Conservation (phyloP, 2,797 vertebrate genomes). For the Hemibagrus guttatus region DNA sequence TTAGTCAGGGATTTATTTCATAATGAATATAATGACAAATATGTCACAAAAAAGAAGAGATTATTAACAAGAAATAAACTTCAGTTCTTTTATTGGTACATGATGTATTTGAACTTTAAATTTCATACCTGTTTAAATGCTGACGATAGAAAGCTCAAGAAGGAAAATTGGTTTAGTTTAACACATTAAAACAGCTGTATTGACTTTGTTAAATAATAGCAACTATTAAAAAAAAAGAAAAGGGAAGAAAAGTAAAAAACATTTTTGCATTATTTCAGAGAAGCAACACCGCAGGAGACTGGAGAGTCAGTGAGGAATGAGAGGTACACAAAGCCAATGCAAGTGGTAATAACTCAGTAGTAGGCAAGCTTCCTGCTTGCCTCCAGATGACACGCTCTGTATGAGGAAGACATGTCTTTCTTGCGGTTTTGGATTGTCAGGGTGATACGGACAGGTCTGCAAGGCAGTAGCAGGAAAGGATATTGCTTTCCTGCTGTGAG, state of each 20-base stretch:
- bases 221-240: neutral
- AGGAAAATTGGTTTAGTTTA: neutral
- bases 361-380: neutral
- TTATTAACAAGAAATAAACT: neutral
- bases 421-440: neutral
- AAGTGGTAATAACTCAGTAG: conserved; percentile 3
- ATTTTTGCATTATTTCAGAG: neutral
- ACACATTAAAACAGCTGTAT: neutral
- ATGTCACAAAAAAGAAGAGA: neutral
- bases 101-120: neutral
- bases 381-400: neutral
- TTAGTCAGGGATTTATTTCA: neutral
- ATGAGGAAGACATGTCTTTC: neutral
- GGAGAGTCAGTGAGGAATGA: neutral
- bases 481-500: conserved; percentile 14
- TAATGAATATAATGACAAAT: neutral
- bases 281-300: neutral
- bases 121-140: neutral
- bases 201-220: neutral
- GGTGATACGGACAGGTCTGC: neutral
- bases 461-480: neutral
- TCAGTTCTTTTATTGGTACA: neutral
- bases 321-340: neutral
- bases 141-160: neutral
- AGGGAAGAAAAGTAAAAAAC: neutral